Evolutionary conservation across 30 jellyfish, hydroid and myxozoan species (phyloP).

Genomic region (Aurelia coerulea): DNA sequence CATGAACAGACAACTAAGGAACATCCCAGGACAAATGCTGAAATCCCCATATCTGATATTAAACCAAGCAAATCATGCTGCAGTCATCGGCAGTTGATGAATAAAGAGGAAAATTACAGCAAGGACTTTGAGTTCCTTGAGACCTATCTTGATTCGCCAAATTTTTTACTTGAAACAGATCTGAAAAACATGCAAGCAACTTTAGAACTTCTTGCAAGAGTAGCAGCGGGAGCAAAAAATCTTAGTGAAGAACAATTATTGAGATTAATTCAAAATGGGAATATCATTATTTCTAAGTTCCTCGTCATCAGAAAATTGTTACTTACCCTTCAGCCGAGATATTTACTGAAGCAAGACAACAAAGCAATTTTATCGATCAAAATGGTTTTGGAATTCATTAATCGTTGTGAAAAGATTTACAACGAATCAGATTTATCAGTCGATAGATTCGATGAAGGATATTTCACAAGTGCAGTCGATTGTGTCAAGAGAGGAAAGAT

Average conservation of each 20-base stretch:
- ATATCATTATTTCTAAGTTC: constrained; percentile 8
- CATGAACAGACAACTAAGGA: not conserved
- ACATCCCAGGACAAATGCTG: not conserved
- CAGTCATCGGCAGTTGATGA: not conserved
- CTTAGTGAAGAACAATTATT: constrained; percentile 12
- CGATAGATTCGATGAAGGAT: not conserved
- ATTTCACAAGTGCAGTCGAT: constrained; percentile 3
- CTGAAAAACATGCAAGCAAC: constrained; percentile 18
- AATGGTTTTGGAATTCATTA: constrained; percentile 42
- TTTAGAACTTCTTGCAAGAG: constrained; percentile 9
- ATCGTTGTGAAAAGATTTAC: constrained; percentile 40
- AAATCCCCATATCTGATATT: not conserved
- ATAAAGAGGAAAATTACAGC: not conserved
- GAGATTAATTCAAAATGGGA: constrained; percentile 25
- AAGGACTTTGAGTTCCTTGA: not conserved
- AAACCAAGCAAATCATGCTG: not conserved
- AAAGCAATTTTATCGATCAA: not conserved
- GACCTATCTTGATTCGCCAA: not conserved
- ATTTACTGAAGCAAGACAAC: not conserved
- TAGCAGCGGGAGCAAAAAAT: constrained; percentile 21
- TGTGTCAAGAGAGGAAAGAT: constrained; percentile 41
- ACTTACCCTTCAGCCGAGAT: not conserved
- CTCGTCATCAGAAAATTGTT: constrained; percentile 28
- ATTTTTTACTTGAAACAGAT: constrained; percentile 3
- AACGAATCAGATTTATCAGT: constrained; percentile 9